A percentile compares a stretch with the other conserved stretches of the same genome.
Evolutionary conservation across 2,888 invertebrate species (phyloP).

Genomic region (Drosophila recens): DNA sequence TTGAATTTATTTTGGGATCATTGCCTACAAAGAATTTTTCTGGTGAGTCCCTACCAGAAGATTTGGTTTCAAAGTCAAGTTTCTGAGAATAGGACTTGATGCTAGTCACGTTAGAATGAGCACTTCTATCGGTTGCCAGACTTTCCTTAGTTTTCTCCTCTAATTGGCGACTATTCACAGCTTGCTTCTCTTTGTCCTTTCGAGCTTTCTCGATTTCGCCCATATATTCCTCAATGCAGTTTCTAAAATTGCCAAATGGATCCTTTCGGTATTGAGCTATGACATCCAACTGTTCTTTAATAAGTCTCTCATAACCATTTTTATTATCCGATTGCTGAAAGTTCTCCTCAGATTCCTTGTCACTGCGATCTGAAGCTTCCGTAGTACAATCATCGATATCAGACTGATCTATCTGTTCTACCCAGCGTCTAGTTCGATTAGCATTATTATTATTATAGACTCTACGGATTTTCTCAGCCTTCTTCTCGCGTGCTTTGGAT

Average conservation of each 20-base stretch:
- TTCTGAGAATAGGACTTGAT: background rate
- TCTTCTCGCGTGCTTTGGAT: constrained; percentile 48
- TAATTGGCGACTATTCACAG: background rate
- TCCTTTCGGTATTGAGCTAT: constrained; percentile 10
- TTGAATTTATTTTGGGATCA: background rate
- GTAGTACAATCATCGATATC: constrained; percentile 20
- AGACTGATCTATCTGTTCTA: constrained; percentile 9
- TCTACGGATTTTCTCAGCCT: constrained; percentile 44
- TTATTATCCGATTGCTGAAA: background rate
- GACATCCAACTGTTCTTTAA: constrained; percentile 20
- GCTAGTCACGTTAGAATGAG: background rate
- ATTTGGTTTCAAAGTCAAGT: background rate
- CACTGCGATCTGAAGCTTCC: constrained; percentile 13
- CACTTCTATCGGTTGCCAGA: background rate
- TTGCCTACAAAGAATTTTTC: background rate
- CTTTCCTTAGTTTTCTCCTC: background rate
- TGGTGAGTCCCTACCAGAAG: background rate
- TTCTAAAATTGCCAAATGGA: background rate
- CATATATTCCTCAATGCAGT: constrained; percentile 2
- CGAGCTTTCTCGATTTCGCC: background rate
- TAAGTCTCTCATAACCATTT: constrained; percentile 1
- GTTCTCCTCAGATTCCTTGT: constrained; percentile 9
- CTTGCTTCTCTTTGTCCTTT: background rate
- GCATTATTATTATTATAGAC: constrained; percentile 24
- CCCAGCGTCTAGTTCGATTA: constrained; percentile 42